Conservation (phyloP, 2,888 invertebrate genomes). For the Bursaphelenchus okinawaensis region DNA sequence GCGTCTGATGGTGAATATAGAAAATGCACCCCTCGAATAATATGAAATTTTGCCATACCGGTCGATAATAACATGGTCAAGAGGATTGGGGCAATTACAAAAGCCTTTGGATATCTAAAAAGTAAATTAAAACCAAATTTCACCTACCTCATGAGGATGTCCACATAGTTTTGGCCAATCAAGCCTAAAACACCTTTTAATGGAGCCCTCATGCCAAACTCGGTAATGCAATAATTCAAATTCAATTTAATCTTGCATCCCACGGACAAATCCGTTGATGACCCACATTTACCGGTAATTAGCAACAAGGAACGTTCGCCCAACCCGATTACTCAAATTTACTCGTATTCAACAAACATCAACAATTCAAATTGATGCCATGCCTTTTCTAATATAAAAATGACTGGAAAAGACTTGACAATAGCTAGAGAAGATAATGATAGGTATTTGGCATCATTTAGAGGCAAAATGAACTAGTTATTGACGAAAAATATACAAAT, state of each 20-base stretch:
- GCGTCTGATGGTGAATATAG: conserved; percentile 48
- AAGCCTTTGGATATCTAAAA: background rate
- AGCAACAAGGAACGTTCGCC: too few species aligned
- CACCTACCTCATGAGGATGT: background rate
- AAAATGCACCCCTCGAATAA: conserved; percentile 37
- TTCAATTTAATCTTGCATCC: background rate
- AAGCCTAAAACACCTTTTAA: background rate
- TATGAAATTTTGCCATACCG: conserved; percentile 23
- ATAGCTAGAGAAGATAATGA: too few species aligned
- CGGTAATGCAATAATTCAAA: background rate
- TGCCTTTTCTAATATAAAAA: too few species aligned
- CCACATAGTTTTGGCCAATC: background rate
- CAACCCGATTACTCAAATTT: too few species aligned
- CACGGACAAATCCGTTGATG: background rate
- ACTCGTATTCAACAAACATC: background rate
- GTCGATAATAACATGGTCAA: background rate
- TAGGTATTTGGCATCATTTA: too few species aligned
- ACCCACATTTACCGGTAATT: background rate
- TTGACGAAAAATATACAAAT: too few species aligned
- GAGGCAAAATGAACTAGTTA: too few species aligned
- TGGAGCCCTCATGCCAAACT: background rate
- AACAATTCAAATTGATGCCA: too few species aligned
- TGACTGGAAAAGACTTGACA: too few species aligned
- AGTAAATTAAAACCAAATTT: too few species aligned
- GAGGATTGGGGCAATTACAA: background rate